Evolutionary conservation across 2,888 invertebrate species (phyloP), one percentile per base, ranked within the genome.

Genomic region (Yponomeuta malinellus): DNA sequence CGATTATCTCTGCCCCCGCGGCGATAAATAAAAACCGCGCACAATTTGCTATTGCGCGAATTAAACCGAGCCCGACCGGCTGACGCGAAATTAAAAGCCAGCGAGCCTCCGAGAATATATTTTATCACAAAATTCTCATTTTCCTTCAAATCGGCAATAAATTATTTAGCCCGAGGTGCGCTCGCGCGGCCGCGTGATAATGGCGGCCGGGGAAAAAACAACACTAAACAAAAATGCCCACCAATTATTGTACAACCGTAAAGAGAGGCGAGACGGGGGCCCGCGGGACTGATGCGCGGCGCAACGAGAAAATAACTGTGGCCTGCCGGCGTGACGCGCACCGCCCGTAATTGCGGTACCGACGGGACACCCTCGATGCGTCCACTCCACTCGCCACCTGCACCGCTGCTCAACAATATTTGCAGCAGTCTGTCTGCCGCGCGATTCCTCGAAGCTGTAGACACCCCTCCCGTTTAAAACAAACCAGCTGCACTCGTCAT

Each of bases 81-180:
- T 59, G 52, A 9, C 63, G 43, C 68, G 52, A 68, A 69, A 72
- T 72, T 72, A 71, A 72, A 72, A 72, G 69, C 71, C 75, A 74
- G 71, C 72, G 71, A 71, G 72, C 76, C 75, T 75, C 76, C 73
- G 71, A 76, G 77, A 75, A 81, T 82, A 81, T 82, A 82, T 82
- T 82, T 83, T 81, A 84, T 79, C 80, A 81, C 81, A 83, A 84
- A 86, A 85, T 84, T 83, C 81, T 81, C 84, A 86, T 86, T 87
- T 87, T 85, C 82, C 84, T 84, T 85, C 84, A 88, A 87, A 86
- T 86, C 85, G 81, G 78, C 84, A 77, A 86, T 88, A 88, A 88
- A 85, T 86, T 83, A 83, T 79, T 79, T 81, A 73, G 84, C 84
- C 84, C 74, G 83, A 83, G 85, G 83, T 83, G 84, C 84, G 81